phyloP scores from a whole-genome alignment of 2,888 invertebrate species.

The Amphimallon solstitiale region DNA sequence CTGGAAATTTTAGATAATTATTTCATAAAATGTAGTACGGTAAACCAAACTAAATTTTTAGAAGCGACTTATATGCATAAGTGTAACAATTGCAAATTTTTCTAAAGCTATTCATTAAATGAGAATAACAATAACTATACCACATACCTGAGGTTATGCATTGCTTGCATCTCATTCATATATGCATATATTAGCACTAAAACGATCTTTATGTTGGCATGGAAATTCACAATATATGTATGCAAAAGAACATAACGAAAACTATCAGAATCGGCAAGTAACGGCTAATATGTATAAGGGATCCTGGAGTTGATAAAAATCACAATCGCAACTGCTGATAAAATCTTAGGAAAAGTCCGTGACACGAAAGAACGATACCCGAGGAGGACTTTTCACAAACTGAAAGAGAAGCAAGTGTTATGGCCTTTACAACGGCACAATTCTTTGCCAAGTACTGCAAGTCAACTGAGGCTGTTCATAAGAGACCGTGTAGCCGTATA shows the following conservation, averaged over 20 bases:
- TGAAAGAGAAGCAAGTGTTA: constrained; percentile 44
- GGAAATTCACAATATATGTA: constrained; percentile 21
- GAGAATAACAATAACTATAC: too few species aligned
- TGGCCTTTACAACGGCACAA: constrained; percentile 53
- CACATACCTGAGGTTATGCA: constrained; percentile 31
- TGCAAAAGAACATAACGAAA: neutral
- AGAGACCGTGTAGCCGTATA: constrained; percentile 19
- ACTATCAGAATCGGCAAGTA: constrained; percentile 1
- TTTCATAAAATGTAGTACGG: too few species aligned
- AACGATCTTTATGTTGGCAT: neutral
- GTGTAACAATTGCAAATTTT: too few species aligned
- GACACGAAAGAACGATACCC: constrained; percentile 37
- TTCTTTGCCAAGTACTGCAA: constrained; percentile 41
- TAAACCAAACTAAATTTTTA: too few species aligned
- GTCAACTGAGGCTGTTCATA: constrained; percentile 31
- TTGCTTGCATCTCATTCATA: constrained; percentile 22
- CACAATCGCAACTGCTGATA: constrained; percentile 11
- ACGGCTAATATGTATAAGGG: neutral
- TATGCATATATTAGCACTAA: neutral
- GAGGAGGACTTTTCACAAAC: constrained; percentile 50
- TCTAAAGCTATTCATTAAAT: too few species aligned
- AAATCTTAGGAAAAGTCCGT: constrained; percentile 1
- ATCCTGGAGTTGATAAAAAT: constrained; percentile 7
- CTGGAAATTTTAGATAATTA: too few species aligned
- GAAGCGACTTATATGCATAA: too few species aligned